These are phyloP conservation scores for Zonotrichia leucophrys DNA, from an alignment of 2,113 vertebrate genomes.

Conservation along the genomic window DNA sequence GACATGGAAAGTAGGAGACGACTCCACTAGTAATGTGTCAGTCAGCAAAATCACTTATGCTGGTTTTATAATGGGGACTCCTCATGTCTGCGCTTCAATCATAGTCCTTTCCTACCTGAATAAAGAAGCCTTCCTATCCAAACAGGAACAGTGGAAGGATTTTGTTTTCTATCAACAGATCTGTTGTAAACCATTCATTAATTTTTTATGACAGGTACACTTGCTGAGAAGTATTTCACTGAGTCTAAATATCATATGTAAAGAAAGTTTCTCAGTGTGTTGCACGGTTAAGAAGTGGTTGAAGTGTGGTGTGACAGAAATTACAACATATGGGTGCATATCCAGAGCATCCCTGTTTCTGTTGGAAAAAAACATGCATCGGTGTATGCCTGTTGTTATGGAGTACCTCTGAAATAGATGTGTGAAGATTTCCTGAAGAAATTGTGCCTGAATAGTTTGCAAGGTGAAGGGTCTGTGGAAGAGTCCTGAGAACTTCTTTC, in stretches of 20 bases:
- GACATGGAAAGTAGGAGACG: too few relatives aligned
- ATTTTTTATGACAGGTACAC: background rate
- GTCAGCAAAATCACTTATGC: background rate
- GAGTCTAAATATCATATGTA: background rate
- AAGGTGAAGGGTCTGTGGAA: background rate
- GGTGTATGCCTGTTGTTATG: background rate
- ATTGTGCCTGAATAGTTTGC: background rate
- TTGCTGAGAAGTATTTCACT: background rate
- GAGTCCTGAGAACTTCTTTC: background rate
- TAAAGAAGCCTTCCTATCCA: background rate
- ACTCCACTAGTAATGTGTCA: background rate
- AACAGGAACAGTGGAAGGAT: background rate
- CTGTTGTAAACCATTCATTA: background rate
- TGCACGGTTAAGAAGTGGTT: background rate
- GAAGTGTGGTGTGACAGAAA: background rate
- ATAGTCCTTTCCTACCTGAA: background rate
- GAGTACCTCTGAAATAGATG: background rate
- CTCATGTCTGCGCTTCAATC: background rate
- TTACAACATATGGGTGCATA: background rate
- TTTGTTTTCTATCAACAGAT: background rate
- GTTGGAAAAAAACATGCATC: rapidly evolving
- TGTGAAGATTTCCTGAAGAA: background rate
- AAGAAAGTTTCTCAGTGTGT: background rate
- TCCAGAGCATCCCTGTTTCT: background rate
- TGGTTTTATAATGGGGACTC: background rate